A percentile compares a stretch with the other conserved stretches of the same genome.
Conservation (phyloP, 2,113 vertebrate genomes). For the Dolichotis patagonum region DNA sequence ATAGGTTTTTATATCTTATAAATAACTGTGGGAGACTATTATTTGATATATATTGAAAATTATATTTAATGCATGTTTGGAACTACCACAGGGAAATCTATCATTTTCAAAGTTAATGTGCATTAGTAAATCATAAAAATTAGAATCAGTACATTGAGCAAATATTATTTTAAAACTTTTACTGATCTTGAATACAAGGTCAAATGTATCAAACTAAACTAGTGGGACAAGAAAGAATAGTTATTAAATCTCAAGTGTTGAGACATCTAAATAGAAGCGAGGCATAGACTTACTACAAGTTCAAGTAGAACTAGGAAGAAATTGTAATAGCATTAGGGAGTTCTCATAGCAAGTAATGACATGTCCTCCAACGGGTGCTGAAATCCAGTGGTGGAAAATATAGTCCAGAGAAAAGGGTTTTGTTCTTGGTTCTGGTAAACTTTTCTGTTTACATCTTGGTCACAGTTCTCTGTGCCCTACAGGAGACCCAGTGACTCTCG, state of each 20-base stretch:
- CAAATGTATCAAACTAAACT: neutral
- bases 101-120: neutral
- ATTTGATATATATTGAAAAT: slow-evolving; percentile 25
- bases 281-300: neutral
- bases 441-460: neutral
- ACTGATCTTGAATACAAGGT: slow-evolving; percentile 12
- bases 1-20: neutral
- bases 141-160: neutral
- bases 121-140: neutral
- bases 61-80: neutral
- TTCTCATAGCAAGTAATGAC: neutral
- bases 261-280: neutral
- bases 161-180: slow-evolving; percentile 2
- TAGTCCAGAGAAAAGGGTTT: neutral
- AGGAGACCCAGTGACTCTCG: neutral
- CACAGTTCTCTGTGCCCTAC: rapidly evolving
- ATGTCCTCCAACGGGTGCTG: neutral
- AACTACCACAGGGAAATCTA: neutral
- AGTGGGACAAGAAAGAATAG: neutral
- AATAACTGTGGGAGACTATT: neutral
- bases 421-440: neutral
- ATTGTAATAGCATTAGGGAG: neutral
- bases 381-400: neutral
- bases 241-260: neutral
- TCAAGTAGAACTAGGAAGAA: neutral